phyloP scores from a whole-genome alignment of 2,888 invertebrate genomes.

The Teinopalpus imperialis region DNA sequence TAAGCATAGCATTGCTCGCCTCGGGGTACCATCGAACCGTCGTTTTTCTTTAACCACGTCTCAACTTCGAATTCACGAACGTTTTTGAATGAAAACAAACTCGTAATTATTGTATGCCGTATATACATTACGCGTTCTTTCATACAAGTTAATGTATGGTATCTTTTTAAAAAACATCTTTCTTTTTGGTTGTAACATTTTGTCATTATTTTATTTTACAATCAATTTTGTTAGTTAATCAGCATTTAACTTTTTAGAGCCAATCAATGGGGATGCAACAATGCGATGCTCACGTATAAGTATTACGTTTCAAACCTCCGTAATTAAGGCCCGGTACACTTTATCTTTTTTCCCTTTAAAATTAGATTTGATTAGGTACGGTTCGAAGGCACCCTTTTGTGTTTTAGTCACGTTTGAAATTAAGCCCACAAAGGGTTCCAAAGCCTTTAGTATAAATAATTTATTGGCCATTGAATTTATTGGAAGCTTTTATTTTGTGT shows the following conservation, averaged over 20 bases:
- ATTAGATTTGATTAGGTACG: conserved; percentile 36
- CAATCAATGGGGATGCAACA: conserved; percentile 10
- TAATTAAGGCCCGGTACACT: conserved; percentile 24
- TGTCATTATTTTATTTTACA: too few relatives aligned
- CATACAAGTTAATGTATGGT: too few relatives aligned
- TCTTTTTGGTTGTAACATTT: too few relatives aligned
- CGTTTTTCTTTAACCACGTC: conserved; percentile 20
- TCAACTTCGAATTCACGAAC: background rate
- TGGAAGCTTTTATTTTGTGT: conserved; percentile 23
- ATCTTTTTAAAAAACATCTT: too few relatives aligned
- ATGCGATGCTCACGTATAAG: background rate
- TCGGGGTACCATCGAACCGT: conserved; percentile 8
- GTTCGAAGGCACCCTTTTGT: conserved; percentile 42
- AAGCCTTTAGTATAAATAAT: conserved; percentile 30
- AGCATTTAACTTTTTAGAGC: too few relatives aligned
- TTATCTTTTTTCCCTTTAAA: conserved; percentile 31
- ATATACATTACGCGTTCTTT: conserved; percentile 19
- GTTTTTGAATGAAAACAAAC: background rate
- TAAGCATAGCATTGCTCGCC: conserved; percentile 15
- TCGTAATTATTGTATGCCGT: background rate
- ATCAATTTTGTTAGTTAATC: too few relatives aligned
- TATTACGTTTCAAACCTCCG: background rate
- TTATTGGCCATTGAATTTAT: conserved; percentile 31
- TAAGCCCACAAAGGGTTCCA: conserved; percentile 35
- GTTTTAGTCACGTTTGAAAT: conserved; percentile 44